These are phyloP conservation scores for Danaus chrysippus DNA, from an alignment of 2,888 invertebrate species.

Conservation along the genomic window DNA sequence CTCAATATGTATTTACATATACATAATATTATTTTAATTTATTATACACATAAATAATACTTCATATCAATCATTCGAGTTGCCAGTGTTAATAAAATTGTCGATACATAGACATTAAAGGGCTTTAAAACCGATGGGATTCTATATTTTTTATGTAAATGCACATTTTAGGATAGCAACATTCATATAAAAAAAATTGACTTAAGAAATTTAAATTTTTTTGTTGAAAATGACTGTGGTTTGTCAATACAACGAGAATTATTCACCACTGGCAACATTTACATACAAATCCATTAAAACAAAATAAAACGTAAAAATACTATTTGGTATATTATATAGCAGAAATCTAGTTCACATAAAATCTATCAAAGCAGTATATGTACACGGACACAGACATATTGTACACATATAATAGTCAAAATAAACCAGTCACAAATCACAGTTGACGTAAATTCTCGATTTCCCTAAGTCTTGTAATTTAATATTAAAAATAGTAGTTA, in stretches of 20 bases:
- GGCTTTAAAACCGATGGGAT: background rate
- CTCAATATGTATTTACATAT: conserved; percentile 76
- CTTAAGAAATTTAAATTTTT: too few species aligned
- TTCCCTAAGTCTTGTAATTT: conserved; percentile 74
- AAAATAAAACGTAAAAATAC: conserved; percentile 78
- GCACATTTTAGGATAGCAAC: background rate
- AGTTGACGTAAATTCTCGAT: conserved; percentile 78
- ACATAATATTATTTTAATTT: conserved; percentile 71
- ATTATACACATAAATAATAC: conserved; percentile 73
- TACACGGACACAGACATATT: conserved; percentile 69
- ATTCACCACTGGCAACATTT: conserved; percentile 42
- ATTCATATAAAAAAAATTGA: background rate
- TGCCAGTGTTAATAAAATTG: conserved; percentile 37
- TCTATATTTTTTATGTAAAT: background rate
- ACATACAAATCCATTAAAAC: conserved; percentile 68
- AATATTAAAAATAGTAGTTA: conserved; percentile 61
- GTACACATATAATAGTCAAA: conserved; percentile 74
- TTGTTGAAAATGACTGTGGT: background rate
- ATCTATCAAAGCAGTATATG: conserved; percentile 71
- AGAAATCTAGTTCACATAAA: conserved; percentile 75
- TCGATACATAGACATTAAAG: conserved; percentile 33
- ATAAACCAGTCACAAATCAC: conserved; percentile 78
- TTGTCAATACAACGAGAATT: conserved; percentile 30
- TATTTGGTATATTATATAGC: conserved; percentile 78
- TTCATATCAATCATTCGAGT: conserved; percentile 63